These are phyloP conservation scores for Temnothorax rugatulus DNA, from an alignment of 2,888 invertebrate species.

Conservation along the genomic window DNA sequence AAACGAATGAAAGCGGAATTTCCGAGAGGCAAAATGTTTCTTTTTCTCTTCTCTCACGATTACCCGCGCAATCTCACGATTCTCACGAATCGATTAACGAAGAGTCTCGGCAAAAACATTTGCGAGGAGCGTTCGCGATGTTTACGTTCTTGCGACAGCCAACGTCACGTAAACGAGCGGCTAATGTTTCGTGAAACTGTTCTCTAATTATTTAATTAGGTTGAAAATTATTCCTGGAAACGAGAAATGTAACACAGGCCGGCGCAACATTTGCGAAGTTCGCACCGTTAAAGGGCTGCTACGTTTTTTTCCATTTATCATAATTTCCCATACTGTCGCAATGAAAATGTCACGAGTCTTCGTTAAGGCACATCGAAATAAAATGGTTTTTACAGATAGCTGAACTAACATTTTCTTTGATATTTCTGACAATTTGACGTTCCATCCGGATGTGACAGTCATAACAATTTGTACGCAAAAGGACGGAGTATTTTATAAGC, in stretches of 20 bases:
- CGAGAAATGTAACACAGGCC: not conserved
- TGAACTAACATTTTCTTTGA: not conserved
- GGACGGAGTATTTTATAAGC: not conserved
- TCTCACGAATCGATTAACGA: not conserved
- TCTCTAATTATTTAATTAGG: conserved; percentile 11
- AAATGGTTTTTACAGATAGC: conserved; percentile 27
- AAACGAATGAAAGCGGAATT: not conserved
- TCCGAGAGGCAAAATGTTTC: not conserved
- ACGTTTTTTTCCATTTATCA: not conserved
- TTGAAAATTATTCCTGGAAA: not conserved
- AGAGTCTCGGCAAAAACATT: not conserved
- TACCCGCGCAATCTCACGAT: not conserved
- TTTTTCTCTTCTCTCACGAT: not conserved
- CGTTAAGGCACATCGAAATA: conserved; percentile 4
- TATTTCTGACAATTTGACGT: conserved; percentile 19
- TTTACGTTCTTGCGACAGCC: not conserved
- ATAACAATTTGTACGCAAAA: conserved; percentile 18
- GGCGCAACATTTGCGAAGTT: not conserved
- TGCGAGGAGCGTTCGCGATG: not conserved
- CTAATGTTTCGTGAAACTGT: conserved; percentile 1
- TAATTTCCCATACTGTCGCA: not conserved
- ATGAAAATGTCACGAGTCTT: conserved; percentile 12
- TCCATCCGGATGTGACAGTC: not conserved
- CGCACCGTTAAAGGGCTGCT: no score
- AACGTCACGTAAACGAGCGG: not conserved